Evolutionary conservation across 1,140 invertebrate species (phyloP), one percentile per base, ranked within the genome.

Genomic region (Ganaspis sp.): DNA sequence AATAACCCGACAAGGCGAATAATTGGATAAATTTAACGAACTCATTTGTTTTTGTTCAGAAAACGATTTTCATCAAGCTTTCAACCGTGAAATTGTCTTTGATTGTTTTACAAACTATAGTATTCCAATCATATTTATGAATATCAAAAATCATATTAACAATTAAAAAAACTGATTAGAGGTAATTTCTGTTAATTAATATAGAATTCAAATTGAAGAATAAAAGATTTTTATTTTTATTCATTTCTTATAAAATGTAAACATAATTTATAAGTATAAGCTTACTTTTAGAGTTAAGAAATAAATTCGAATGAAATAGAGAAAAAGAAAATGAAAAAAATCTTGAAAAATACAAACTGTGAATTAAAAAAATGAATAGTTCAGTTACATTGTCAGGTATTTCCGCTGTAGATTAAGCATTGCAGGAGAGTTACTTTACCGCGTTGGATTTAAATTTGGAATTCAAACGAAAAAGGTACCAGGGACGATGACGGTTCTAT

Each of bases 381-480:
- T 54, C 19, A 54, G 9, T 19, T 54, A 26, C 19, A 54, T 54
- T 23, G 19, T 54, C 21, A 19, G 21, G 21, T 8, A 54, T 26
- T 54, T 54, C 17, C 53, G 4, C 19, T 21, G 21, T 19, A 54
- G 19, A 1, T 19, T 54, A 54, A 54, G 53, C 53, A 54, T 17
- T 54, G 21, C 53, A 9, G 9, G 53, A 8, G 19, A 54, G 53
- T 54, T 54, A 54, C 53, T 54, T 54, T 54, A 11, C 19, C 53
- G 17, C 23, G 53, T 54, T 54, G 19, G 21, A 54, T 54, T 54
- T 23, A 54, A 54, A 54, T 54, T 54, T 54, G 8, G 53, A 54
- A 53, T 19, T 54, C 53, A 54, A 54, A 54, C 53, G 53, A 21
- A 54, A 54, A 23, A 54, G 53, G 53, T 23, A 54, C 21, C 21